Base-by-base conservation (phyloP, 2,888 invertebrate genomes). In the Dryococelus australis region DNA sequence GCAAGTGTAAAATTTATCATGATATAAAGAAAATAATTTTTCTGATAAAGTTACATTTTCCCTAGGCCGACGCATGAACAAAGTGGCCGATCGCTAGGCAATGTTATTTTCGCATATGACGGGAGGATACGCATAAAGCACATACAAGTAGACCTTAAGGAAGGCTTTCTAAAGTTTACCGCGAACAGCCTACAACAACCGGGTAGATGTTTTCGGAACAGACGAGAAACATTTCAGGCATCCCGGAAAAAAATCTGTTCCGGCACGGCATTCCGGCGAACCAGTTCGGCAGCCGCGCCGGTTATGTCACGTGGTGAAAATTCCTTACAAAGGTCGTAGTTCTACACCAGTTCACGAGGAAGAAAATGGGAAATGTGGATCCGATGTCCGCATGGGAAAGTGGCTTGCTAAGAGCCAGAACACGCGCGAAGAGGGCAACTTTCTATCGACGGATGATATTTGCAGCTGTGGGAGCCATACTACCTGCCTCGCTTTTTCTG, bases 401-500 rank as follows among this genome's bases (percentile, higher is more conserved):
- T 65, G 20, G 65, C 65, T 65, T 65, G 12, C 20, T 65, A n/a
- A 65, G n/a, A 65, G 65, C 24, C 65, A 65, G 12, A 20, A 65
- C 24, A 65, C 65, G 65, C n/a, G 65, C 65, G 51, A 12, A 20
- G 20, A 20, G 51, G 65, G 65, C 65, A 65, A 65, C 65, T 65
- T 65, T 65, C 65, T 65, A 65, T 65, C 65, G 65, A 65, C 65
- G 65, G 65, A n/a, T 65, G 65, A n/a, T 65, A 65, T 65, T 65
- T n/a, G 65, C 65, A 65, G 65, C 65, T 10, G 65, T 20, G 65
- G 65, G 35, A 65, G 65, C 65, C 10, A 20, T n/a, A 65, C 10
- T 12, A 1, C 65, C 65, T 20, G 24, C n/a, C 65, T 24, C 65
- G 6, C 65, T 20, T 4, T 35, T 35, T 35, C 35, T 35, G 35